Percentiles rank a stretch among this genome's conserved stretches.
Evolutionary conservation across 2,113 vertebrate species (phyloP).

Genomic region (Centropus bengalensis): DNA sequence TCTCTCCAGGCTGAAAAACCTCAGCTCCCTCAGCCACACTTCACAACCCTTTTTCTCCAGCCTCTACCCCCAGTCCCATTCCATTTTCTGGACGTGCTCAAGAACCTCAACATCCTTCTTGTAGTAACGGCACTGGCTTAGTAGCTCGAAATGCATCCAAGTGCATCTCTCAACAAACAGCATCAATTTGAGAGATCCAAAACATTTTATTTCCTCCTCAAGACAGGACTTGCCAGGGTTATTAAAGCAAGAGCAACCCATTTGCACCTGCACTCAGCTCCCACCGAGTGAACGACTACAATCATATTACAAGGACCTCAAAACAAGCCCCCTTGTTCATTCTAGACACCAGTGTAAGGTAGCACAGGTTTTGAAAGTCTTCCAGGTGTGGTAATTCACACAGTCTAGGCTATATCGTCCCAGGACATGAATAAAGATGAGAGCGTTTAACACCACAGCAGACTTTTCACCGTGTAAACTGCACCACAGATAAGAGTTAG

Average conservation of each 20-base stretch:
- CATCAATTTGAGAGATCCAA: background rate
- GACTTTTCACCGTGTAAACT: background rate
- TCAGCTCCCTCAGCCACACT: too few species aligned
- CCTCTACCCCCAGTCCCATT: too few species aligned
- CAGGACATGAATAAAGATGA: slow-evolving; percentile 34
- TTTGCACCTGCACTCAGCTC: background rate
- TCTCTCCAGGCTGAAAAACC: too few species aligned
- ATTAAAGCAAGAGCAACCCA: background rate
- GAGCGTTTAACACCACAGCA: background rate
- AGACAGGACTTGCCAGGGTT: fast-evolving
- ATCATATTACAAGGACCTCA: background rate
- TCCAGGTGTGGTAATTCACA: background rate
- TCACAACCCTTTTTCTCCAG: too few species aligned
- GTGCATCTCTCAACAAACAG: background rate
- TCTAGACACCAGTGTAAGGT: background rate
- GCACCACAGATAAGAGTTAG: background rate
- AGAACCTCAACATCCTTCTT: too few species aligned
- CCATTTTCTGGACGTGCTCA: too few species aligned
- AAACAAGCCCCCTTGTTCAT: background rate
- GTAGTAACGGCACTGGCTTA: too few species aligned
- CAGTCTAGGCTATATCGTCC: background rate
- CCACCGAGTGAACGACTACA: fast-evolving
- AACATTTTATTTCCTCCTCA: background rate
- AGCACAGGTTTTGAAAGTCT: background rate
- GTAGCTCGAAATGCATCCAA: background rate